A percentile compares a stretch with the other conserved stretches of the same genome.
phyloP scores from a whole-genome alignment of 92 coral and sea anemone genomes.

The Epizoanthus illoricatus region DNA sequence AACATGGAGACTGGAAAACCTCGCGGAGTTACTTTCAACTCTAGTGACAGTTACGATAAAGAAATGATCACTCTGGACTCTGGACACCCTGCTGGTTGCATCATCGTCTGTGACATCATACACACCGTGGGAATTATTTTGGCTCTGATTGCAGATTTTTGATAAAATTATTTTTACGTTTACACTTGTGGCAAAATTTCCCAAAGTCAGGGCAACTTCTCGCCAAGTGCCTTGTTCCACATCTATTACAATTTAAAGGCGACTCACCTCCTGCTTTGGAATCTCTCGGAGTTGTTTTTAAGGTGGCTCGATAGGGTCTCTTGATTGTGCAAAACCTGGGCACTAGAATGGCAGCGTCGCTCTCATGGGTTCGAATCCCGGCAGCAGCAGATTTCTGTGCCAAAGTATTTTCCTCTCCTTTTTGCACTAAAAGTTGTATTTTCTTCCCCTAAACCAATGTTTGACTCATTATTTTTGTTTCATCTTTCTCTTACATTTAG shows the following conservation, averaged over 20 bases:
- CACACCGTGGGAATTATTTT: neutral
- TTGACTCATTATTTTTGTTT: too few relatives aligned
- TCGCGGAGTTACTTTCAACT: constrained; percentile 28
- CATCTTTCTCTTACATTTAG: too few relatives aligned
- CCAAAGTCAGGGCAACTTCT: constrained; percentile 3
- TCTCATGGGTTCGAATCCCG: too few relatives aligned
- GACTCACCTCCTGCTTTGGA: constrained; percentile 24
- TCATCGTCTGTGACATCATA: constrained; percentile 28
- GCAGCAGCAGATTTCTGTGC: too few relatives aligned
- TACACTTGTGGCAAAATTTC: neutral
- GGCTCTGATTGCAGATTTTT: neutral
- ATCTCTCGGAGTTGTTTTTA: neutral
- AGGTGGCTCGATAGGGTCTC: too few relatives aligned
- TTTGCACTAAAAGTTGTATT: too few relatives aligned
- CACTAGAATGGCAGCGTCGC: too few relatives aligned
- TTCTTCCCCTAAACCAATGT: too few relatives aligned
- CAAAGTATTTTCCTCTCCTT: too few relatives aligned
- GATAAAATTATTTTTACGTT: neutral
- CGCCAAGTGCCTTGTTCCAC: constrained; percentile 25
- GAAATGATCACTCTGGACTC: constrained; percentile 5
- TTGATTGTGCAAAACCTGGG: too few relatives aligned
- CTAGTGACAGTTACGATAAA: constrained; percentile 42
- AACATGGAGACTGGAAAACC: constrained; percentile 24
- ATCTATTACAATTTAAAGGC: constrained; percentile 16
- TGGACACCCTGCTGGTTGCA: constrained; percentile 26